Base-by-base conservation (phyloP, 2,797 vertebrate genomes). In the Gouania willdenowi region DNA sequence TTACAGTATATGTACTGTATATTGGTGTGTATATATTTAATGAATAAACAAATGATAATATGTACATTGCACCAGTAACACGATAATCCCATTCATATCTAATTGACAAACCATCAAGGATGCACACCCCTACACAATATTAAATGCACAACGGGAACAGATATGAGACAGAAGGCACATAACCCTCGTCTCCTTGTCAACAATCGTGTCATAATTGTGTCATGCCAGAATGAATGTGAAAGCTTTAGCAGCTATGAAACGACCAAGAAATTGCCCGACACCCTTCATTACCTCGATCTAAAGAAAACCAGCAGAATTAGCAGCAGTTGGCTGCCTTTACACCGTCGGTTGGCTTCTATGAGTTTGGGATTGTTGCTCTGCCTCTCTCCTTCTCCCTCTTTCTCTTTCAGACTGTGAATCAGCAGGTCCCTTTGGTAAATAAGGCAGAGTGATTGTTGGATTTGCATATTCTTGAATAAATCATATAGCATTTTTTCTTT, bases 401-500 rank as follows among this genome's bases (percentile, higher is more conserved):
- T 54, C 44, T 44, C 57, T 71, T 49, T 54, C 71, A 67, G 68
- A 75, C 71, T 70, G 65, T 71, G 81, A 82, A 79, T 84, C 84
- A 84, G 77, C 79, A 85, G 73, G 72, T 82, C 82, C 78, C 84
- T 75, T 83, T 32, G 61, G 83, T 83, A 85, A 86, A 87, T 82
- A 87, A 82, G 72, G 70, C 77, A 71, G 71, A 71, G 73, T 76
- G 75, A 80, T 83, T 83, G 66, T 75, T 74, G 77, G 71, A 87
- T 87, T 88, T 80, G 75, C 83, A 84, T 84, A 81, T 82, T 77
- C 67, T 63, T 68, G 72, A 82, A 87, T 84, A 86, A 87, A 84
- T 85, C 75, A 84, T 65, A 76, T 77, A 79, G 77, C 65, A 74
- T 79, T 81, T 77, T n/a, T n/a, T n/a, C n/a, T n/a, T n/a, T n/a